Percentiles rank a stretch among this genome's conserved stretches.
phyloP scores from a whole-genome alignment of 2,888 invertebrate genomes.

The Malthinus seriepunctatus region DNA sequence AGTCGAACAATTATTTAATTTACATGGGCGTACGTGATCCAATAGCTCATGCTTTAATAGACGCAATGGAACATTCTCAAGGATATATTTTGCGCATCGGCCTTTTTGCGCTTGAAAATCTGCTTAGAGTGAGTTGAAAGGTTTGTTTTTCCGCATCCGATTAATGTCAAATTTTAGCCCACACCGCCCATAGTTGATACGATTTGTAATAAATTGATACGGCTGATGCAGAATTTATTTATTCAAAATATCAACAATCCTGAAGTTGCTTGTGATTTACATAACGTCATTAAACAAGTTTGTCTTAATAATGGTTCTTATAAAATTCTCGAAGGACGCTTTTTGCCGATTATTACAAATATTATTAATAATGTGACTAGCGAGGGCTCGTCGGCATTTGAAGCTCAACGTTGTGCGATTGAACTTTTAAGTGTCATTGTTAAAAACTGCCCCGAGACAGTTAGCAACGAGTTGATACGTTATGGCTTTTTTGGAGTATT shows the following conservation, averaged over 20 bases:
- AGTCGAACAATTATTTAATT: slow-evolving; percentile 7
- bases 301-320: slow-evolving; percentile 19
- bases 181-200: slow-evolving; percentile 10
- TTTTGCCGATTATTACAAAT: slow-evolving; percentile 28
- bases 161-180: not conserved
- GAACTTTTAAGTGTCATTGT: slow-evolving; percentile 28
- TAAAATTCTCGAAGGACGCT: slow-evolving; percentile 27
- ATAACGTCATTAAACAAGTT: slow-evolving; percentile 24
- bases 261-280: slow-evolving; percentile 15
- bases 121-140: slow-evolving; percentile 8
- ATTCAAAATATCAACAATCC: slow-evolving; percentile 10
- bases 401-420: slow-evolving; percentile 27
- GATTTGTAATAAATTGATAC: slow-evolving; percentile 10
- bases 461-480: slow-evolving; percentile 27
- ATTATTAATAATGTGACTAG: slow-evolving; percentile 15
- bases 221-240: slow-evolving; percentile 13
- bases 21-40: slow-evolving; percentile 16
- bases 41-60: slow-evolving; percentile 17
- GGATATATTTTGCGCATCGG: slow-evolving; percentile 15
- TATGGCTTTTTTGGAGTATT: slow-evolving; percentile 26
- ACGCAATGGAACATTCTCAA: slow-evolving; percentile 15
- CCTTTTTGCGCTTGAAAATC: slow-evolving; percentile 10
- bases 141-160: too few relatives aligned
- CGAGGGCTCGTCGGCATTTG: slow-evolving; percentile 15
- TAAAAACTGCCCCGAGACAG: slow-evolving; percentile 25